Evolutionary conservation across 2,113 vertebrate species (phyloP).

Genomic region (Paralichthys olivaceus): DNA sequence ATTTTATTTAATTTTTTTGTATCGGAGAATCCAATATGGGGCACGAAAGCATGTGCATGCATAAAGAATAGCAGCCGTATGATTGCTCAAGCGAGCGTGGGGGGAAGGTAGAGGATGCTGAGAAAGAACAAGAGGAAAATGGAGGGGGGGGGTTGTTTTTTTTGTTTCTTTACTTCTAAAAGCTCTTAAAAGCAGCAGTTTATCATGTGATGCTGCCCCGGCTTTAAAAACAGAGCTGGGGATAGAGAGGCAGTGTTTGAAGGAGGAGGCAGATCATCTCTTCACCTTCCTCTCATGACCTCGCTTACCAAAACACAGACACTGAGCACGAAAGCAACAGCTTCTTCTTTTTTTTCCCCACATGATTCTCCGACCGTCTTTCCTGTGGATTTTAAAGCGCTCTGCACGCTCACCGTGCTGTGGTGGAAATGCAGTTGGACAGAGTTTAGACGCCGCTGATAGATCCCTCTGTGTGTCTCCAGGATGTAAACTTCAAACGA

Average conservation of each 20-base stretch:
- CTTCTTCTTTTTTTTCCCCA: background rate
- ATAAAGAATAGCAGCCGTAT: slow-evolving; percentile 35
- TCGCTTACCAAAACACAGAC: slow-evolving; percentile 34
- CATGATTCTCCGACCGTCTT: background rate
- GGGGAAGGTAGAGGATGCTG: background rate
- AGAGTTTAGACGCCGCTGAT: slow-evolving; percentile 1
- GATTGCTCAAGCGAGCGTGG: slow-evolving; percentile 8
- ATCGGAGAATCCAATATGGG: slow-evolving; percentile 52
- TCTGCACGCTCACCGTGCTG: too few species aligned
- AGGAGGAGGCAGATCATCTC: slow-evolving; percentile 24
- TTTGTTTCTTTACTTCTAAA: background rate
- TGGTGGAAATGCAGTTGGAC: slow-evolving; percentile 11
- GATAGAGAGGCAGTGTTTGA: too few species aligned
- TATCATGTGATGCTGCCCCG: slow-evolving; percentile 15
- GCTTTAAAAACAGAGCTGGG: slow-evolving; percentile 1
- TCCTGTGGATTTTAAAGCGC: background rate
- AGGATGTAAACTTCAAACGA: slow-evolving; percentile 61
- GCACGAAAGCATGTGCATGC: slow-evolving; percentile 50
- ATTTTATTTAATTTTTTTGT: slow-evolving; percentile 10
- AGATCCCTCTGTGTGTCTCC: slow-evolving; percentile 34
- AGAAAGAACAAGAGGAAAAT: slow-evolving; percentile 15
- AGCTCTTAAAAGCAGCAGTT: slow-evolving; percentile 44
- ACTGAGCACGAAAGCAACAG: slow-evolving; percentile 7
- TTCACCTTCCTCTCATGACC: slow-evolving; percentile 43
- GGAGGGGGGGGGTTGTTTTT: background rate